phyloP scores from a whole-genome alignment of 2,888 invertebrate genomes.

The Erebia epiphron region DNA sequence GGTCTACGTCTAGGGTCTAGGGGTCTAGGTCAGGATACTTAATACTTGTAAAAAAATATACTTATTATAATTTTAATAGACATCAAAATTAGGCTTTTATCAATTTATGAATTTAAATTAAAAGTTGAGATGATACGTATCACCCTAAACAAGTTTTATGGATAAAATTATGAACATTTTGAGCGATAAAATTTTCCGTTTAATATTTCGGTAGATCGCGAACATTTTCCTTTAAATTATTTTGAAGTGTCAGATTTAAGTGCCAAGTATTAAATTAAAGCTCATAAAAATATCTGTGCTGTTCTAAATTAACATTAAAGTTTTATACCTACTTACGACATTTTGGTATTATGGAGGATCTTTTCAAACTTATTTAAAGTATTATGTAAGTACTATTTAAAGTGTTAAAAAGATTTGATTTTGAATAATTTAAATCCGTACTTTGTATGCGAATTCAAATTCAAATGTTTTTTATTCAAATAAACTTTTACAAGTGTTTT shows the following conservation, averaged over 20 bases:
- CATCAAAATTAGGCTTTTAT: not conserved
- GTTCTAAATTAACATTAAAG: conserved; percentile 11
- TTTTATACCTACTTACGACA: not conserved
- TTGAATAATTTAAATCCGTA: too few species aligned
- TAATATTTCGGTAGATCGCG: not conserved
- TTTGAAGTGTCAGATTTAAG: conserved; percentile 9
- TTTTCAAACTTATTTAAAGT: not conserved
- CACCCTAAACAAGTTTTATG: not conserved
- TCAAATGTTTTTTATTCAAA: too few species aligned
- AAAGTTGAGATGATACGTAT: not conserved
- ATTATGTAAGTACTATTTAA: too few species aligned
- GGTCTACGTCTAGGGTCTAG: too few species aligned
- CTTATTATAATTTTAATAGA: too few species aligned
- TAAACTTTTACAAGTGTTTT: too few species aligned
- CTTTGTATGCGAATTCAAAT: too few species aligned
- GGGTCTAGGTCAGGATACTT: too few species aligned
- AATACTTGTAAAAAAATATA: too few species aligned
- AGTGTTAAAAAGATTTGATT: too few species aligned
- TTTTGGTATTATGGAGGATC: not conserved
- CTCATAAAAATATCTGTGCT: conserved; percentile 11
- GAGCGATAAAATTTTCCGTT: not conserved
- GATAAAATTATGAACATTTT: not conserved
- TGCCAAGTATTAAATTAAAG: not conserved
- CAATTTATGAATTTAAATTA: not conserved
- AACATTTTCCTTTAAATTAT: conserved; percentile 8